Conservation (phyloP, 2,888 invertebrate genomes). For the Drosophila seclusa region DNA sequence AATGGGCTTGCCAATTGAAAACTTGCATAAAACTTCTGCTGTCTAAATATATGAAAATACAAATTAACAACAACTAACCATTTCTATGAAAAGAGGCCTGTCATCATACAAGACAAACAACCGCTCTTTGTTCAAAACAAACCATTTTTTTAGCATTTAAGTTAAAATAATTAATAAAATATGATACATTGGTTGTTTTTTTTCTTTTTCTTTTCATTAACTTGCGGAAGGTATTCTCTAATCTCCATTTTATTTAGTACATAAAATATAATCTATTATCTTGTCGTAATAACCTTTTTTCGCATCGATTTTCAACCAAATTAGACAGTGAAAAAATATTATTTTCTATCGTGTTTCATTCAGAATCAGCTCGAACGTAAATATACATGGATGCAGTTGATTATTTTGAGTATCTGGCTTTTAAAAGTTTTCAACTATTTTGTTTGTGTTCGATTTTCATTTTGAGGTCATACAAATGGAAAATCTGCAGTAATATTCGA, state of each 20-base stretch:
- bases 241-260: neutral
- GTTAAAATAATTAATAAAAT: neutral
- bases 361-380: neutral
- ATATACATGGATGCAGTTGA: neutral
- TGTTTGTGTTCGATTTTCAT: neutral
- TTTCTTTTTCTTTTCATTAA: neutral
- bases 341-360: neutral
- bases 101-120: conserved; percentile 2
- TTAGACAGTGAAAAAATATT: neutral
- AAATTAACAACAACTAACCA: conserved; percentile 12
- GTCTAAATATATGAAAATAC: conserved; percentile 25
- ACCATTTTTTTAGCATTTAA: neutral
- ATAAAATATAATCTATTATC: neutral
- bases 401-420: neutral
- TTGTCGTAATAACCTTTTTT: neutral
- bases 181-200: fast-evolving
- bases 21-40: conserved; percentile 55
- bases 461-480: neutral
- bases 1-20: conserved; percentile 70
- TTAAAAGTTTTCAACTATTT: neutral
- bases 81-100: conserved; percentile 1
- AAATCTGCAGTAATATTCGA: neutral
- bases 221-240: neutral
- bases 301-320: neutral
- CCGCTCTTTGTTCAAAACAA: neutral